These are phyloP conservation scores for Mormoops blainvillei DNA, from an alignment of 2,113 vertebrate species.

Conservation along the genomic window DNA sequence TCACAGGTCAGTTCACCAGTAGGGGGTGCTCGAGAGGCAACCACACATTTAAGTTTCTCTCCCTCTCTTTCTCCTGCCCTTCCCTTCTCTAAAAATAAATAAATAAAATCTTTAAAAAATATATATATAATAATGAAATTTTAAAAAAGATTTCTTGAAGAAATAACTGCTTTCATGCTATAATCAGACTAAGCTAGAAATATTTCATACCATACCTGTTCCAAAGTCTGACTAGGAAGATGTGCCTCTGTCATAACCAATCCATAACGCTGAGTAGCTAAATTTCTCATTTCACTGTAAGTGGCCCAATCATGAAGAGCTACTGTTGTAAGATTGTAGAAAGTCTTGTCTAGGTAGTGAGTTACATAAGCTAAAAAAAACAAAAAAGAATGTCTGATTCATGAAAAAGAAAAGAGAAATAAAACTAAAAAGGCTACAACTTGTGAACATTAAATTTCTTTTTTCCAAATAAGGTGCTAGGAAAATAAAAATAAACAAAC, in stretches of 20 bases:
- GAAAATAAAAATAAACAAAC: neutral
- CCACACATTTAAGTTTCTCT: no score
- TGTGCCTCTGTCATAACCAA: conserved; percentile 97
- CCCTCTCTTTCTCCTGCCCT: no score
- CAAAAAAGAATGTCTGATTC: neutral
- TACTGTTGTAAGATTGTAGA: conserved; percentile 98
- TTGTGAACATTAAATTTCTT: conserved; percentile 15
- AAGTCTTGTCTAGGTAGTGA: conserved; percentile 98
- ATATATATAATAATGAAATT: neutral
- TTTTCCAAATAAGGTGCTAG: neutral
- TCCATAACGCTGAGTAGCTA: conserved; percentile 95
- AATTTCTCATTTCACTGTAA: conserved; percentile 98
- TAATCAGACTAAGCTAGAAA: neutral
- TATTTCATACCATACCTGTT: conserved; percentile 86
- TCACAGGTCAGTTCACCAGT: no score
- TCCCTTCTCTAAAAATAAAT: no score
- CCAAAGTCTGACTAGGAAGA: conserved; percentile 97
- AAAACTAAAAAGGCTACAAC: neutral
- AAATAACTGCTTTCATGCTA: neutral
- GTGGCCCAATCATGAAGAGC: conserved; percentile 99
- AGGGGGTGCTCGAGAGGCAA: no score
- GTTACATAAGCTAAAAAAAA: conserved; percentile 90
- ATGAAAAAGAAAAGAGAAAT: neutral
- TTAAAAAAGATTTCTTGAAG: neutral
- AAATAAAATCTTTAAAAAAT: no score